Evolutionary conservation across 2,888 invertebrate species (phyloP).

Genomic region (Diarsia brunnea): DNA sequence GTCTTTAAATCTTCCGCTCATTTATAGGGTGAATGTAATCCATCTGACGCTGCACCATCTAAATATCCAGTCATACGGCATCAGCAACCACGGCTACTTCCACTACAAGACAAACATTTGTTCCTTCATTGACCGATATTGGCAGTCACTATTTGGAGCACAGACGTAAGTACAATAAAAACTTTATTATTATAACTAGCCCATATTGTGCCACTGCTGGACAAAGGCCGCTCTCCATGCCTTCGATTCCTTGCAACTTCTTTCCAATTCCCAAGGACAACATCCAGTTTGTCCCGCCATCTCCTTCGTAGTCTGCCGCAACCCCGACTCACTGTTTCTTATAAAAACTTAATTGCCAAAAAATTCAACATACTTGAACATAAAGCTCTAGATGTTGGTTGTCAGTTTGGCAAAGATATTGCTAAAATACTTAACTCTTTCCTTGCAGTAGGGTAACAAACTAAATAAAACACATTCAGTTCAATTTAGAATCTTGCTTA

Average conservation of each 20-base stretch:
- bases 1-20: background rate
- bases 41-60: conserved; percentile 94
- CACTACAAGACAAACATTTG: conserved; percentile 96
- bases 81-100: conserved; percentile 95
- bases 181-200: too few species aligned
- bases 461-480: background rate
- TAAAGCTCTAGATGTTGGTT: too few species aligned
- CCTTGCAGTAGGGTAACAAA: background rate
- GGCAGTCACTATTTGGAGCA: conserved; percentile 93
- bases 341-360: too few species aligned
- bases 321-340: too few species aligned
- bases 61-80: conserved; percentile 92
- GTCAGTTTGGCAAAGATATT: background rate
- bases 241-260: too few species aligned
- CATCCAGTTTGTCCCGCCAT: too few species aligned
- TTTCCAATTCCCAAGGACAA: too few species aligned
- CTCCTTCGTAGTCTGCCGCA: too few species aligned
- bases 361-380: too few species aligned
- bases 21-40: conserved; percentile 93
- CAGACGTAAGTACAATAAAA: conserved; percentile 90
- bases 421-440: background rate
- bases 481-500: background rate
- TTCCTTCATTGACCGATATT: conserved; percentile 94
- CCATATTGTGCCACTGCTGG: too few species aligned
- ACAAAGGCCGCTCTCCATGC: too few species aligned